These are phyloP conservation scores for Salvator merianae DNA, from an alignment of 2,113 vertebrate species.

Conservation along the genomic window DNA sequence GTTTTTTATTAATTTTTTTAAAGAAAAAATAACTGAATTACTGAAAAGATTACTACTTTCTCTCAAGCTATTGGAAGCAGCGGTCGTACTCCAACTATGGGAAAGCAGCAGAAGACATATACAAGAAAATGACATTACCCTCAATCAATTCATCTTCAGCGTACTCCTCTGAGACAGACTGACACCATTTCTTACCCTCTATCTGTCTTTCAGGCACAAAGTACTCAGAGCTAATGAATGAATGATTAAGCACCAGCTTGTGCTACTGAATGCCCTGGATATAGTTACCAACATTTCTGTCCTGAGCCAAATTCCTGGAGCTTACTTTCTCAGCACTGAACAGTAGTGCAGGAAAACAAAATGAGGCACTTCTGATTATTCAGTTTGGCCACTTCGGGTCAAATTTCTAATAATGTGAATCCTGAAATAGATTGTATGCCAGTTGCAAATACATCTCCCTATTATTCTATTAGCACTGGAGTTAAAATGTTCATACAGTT, in stretches of 20 bases:
- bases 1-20: background rate
- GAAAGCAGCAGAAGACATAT: conserved; percentile 29
- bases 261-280: conserved; percentile 66
- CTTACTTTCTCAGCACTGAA: conserved; percentile 56
- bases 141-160: conserved; percentile 36
- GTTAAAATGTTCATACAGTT: background rate
- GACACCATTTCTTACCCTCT: conserved; percentile 65
- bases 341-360: background rate
- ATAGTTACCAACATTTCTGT: conserved; percentile 55
- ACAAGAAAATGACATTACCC: conserved; percentile 23
- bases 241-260: conserved; percentile 59
- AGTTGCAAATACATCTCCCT: background rate
- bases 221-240: conserved; percentile 50
- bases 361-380: background rate
- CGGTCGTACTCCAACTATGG: conserved; percentile 42
- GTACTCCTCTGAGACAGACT: conserved; percentile 15
- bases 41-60: background rate
- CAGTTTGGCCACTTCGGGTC: background rate
- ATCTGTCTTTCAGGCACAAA: conserved; percentile 58
- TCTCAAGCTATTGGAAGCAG: conserved; percentile 16
- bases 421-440: accelerated
- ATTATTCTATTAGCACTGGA: background rate
- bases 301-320: conserved; percentile 54
- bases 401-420: background rate
- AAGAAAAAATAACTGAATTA: conserved; percentile 33